phyloP scores from a whole-genome alignment of 2,797 vertebrate genomes.

The Margarornis squamiger region DNA sequence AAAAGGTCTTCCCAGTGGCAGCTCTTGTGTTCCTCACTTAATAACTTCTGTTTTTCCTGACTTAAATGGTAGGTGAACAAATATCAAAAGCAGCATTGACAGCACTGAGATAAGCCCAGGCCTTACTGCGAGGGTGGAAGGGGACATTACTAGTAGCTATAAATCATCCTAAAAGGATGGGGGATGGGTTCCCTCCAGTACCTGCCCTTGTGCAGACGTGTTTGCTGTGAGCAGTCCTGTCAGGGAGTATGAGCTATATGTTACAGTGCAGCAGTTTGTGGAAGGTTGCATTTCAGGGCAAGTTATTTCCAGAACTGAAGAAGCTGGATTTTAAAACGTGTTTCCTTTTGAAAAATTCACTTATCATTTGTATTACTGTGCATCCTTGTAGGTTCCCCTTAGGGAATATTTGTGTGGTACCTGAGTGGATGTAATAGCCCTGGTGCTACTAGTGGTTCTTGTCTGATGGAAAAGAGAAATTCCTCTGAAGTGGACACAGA shows the following conservation, averaged over 20 bases:
- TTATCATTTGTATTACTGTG: not conserved
- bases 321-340: not conserved
- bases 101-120: not conserved
- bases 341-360: not conserved
- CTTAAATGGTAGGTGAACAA: not conserved
- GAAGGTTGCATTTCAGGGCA: not conserved
- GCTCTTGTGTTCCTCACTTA: not conserved
- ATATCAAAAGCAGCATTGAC: not conserved
- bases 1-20: not conserved
- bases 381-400: not conserved
- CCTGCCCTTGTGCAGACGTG: not conserved
- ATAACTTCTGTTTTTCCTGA: not conserved
- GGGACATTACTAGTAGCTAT: not conserved
- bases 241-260: not conserved
- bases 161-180: conserved; percentile 21
- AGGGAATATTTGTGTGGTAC: not conserved
- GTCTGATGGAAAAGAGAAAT: not conserved
- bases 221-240: not conserved
- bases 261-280: not conserved
- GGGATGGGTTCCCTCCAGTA: not conserved
- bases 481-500: not conserved
- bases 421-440: not conserved
- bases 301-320: not conserved
- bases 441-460: not conserved
- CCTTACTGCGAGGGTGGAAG: not conserved